These are phyloP conservation scores for Enteromius paludinosus DNA, from an alignment of 2,797 vertebrate species.

Conservation along the genomic window DNA sequence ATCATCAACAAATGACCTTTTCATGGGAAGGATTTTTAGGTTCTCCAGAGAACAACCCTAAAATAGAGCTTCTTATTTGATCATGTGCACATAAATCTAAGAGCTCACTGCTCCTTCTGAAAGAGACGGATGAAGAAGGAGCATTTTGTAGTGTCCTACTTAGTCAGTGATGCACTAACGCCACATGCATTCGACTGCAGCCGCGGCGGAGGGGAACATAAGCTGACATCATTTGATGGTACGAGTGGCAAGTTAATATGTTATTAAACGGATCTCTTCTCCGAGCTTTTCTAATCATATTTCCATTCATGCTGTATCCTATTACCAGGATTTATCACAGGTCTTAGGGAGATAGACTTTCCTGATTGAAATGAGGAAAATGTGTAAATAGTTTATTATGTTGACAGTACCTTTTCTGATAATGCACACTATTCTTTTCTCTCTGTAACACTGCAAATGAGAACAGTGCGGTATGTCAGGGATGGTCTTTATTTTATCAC, in stretches of 20 bases:
- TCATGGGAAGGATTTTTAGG: constrained; percentile 37
- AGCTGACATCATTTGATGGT: constrained; percentile 43
- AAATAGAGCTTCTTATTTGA: constrained; percentile 59
- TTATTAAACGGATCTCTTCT: constrained; percentile 51
- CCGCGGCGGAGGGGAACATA: constrained; percentile 44
- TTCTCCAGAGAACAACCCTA: constrained; percentile 38
- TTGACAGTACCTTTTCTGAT: constrained; percentile 26
- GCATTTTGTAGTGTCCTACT: constrained; percentile 76
- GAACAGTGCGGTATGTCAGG: background rate
- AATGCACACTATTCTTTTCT: background rate
- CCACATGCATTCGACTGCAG: constrained; percentile 69
- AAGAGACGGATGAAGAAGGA: constrained; percentile 58
- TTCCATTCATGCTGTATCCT: constrained; percentile 50
- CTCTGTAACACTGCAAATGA: background rate
- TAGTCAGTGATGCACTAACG: constrained; percentile 75
- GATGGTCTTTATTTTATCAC: background rate
- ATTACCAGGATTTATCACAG: constrained; percentile 59
- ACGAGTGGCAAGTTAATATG: constrained; percentile 51
- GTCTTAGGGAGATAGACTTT: constrained; percentile 38
- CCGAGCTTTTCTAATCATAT: constrained; percentile 40
- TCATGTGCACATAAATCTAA: constrained; percentile 60
- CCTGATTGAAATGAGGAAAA: constrained; percentile 38
- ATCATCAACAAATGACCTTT: constrained; percentile 37
- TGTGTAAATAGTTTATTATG: constrained; percentile 19
- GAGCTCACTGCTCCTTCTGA: constrained; percentile 66